Evolutionary conservation across 2,113 vertebrate species (phyloP), one percentile per base, ranked within the genome.

Genomic region (Rhinogobius similis): DNA sequence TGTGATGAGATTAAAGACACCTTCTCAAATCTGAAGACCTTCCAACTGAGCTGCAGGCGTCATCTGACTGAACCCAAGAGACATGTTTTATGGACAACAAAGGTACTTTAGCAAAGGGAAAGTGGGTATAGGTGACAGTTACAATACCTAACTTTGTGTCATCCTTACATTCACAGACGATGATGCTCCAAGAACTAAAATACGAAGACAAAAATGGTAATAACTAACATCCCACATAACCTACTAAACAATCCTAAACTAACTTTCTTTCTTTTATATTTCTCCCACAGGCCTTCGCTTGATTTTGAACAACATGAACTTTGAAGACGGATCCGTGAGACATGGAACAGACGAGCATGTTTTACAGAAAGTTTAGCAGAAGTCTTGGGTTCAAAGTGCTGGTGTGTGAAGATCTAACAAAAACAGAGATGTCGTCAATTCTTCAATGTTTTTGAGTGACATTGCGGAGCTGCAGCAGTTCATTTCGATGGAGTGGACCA

Each of bases 251-350:
- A n/a, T n/a, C n/a, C n/a, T 24, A 9, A 56, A 62, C n/a, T 50
- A 56, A 62, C 65, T 27, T 14, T 10, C 50, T 66, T 32, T 65
- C 1, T 18, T 46, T 26, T 72, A 76, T 1, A 94, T 81, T 77
- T 75, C 21, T 0, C 95, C 94, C 5, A 81, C 90, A 0, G 95
- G 96, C 44, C 83, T 93, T 62, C 96, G 95, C 59, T 55, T 98
- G 72, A 96, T 98, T 79, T 84, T 98, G 44, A 97, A 95, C 78
- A 97, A 98, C 27, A 32, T 91, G 10, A 67, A 76, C 13, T 97
- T 96, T 76, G 18, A 2, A 1, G 1, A 6, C 50, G 67, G 29
- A 77, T 0, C 76, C 8, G 0, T 5, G 81, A 91, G 95, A 46
- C 58, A 12, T 0, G 96, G 96, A 56, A 93, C 94, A 10, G 1